These are phyloP conservation scores for Microctenopoma stevenorrisi DNA, from an alignment of 2,797 vertebrate genomes.

Conservation along the genomic window DNA sequence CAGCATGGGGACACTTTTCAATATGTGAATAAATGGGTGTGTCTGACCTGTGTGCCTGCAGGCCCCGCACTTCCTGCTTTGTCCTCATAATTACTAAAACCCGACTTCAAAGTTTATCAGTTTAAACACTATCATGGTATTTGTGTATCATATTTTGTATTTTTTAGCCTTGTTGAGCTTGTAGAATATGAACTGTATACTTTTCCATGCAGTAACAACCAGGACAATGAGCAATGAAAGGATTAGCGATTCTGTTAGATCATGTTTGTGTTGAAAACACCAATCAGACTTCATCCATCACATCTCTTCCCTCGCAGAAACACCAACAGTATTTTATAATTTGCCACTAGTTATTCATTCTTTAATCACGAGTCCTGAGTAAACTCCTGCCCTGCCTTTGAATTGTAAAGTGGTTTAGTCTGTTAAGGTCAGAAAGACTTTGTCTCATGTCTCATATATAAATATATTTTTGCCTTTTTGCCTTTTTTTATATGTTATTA, in stretches of 20 bases:
- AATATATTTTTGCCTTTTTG: not conserved
- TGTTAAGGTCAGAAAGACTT: slow-evolving; percentile 2
- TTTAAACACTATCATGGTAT: not conserved
- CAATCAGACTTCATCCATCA: slow-evolving; percentile 2
- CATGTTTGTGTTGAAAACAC: not conserved
- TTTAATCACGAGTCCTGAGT: not conserved
- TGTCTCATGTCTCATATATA: not conserved
- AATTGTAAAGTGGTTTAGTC: not conserved
- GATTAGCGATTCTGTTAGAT: slow-evolving; percentile 23
- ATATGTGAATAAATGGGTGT: slow-evolving; percentile 78
- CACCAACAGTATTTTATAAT: not conserved
- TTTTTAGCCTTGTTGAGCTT: slow-evolving; percentile 11
- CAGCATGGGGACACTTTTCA: slow-evolving; percentile 74
- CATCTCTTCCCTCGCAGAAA: not conserved
- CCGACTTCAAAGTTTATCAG: not conserved
- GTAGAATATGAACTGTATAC: slow-evolving; percentile 50
- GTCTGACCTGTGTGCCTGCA: slow-evolving; percentile 71
- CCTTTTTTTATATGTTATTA: not conserved
- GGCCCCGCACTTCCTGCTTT: slow-evolving; percentile 60
- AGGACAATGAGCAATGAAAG: slow-evolving; percentile 69
- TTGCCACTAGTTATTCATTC: not conserved
- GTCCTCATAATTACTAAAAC: slow-evolving; percentile 42
- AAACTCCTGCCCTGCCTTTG: not conserved
- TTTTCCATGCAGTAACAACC: slow-evolving; percentile 71
- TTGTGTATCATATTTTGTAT: not conserved